Percentiles rank a stretch among this genome's conserved stretches.
Evolutionary conservation across 30 jellyfish, hydroid and myxozoan genomes (phyloP).

Genomic region (Sanderia malayensis): DNA sequence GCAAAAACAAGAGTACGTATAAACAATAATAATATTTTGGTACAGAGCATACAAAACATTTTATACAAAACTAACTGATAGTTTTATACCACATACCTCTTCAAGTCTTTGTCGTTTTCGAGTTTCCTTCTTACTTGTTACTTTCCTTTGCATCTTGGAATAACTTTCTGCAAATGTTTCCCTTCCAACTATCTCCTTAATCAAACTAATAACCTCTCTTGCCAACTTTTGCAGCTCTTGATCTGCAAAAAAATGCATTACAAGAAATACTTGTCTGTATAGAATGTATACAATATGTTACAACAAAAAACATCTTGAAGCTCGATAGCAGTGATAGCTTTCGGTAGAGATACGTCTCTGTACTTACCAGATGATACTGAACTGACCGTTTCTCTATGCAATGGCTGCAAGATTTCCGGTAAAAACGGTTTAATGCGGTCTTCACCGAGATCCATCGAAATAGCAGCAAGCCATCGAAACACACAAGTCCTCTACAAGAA

Average conservation of each 20-base stretch:
- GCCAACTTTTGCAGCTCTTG: conserved; percentile 68
- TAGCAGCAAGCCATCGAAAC: conserved; percentile 82
- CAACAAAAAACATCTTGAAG: too few species aligned
- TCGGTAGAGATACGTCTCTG: too few species aligned
- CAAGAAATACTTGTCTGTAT: too few species aligned
- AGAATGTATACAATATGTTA: too few species aligned
- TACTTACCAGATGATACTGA: conserved; percentile 37
- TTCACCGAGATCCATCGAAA: conserved; percentile 53
- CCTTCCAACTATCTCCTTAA: conserved; percentile 59
- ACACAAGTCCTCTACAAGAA: conserved; percentile 59
- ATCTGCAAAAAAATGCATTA: conserved; percentile 32
- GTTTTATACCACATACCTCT: too few species aligned
- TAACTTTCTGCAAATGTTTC: conserved; percentile 70
- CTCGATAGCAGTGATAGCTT: too few species aligned
- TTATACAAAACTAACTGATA: too few species aligned
- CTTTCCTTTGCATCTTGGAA: conserved; percentile 77
- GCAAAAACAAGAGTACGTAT: too few species aligned
- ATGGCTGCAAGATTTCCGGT: conserved; percentile 57
- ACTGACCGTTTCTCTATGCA: conserved; percentile 72
- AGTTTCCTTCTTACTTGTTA: conserved; percentile 54
- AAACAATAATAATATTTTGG: too few species aligned
- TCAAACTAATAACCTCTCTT: conserved; percentile 69
- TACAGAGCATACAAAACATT: too few species aligned
- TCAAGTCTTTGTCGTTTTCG: conserved; percentile 71
- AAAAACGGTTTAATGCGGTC: conserved; percentile 24